Base-by-base conservation (phyloP, 1,140 invertebrate species). In the Lethocerus indicus region DNA sequence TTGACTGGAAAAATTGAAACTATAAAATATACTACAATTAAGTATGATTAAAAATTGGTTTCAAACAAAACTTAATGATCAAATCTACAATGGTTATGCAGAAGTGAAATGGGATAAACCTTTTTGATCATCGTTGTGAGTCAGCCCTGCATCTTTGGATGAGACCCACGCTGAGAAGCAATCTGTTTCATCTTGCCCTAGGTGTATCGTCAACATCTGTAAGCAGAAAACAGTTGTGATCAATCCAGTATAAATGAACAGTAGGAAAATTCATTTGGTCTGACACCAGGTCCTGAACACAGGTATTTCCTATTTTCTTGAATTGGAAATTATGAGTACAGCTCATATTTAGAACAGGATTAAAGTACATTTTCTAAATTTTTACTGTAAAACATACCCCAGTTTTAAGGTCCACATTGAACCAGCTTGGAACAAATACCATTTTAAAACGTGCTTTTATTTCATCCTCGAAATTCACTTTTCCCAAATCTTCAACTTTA, bases 361-460 rank as follows among this genome's bases (percentile, higher is more conserved):
- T n/a, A n/a, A n/a, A n/a, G n/a, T n/a, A n/a, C n/a, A n/a, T n/a
- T n/a, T n/a, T n/a, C n/a, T n/a, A n/a, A n/a, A n/a, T n/a, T n/a
- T n/a, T n/a, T n/a, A n/a, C n/a, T n/a, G n/a, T 26, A 42, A 43
- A 50, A 71, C 74, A 64, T 68, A 91, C 86, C 50, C 95, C 96
- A 52, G 92, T 97, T 71, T 98, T 98, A 5, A 98, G 74, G 71
- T 98, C 95, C 45, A 98, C 90, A 60, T 88, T 94, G 66, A 99
- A 99, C 96, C 96, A 99, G 70, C 90, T 96, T 36, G 96, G 96
- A 58, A 99, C 91, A 68, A 86, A 96, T 42, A 98, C 81, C 70
- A 85, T 83, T 71, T 93, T 91, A 54, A 85, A 89, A 56, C 86
- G 72, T 63, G 86, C 84, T 61, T 95, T 93, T 0, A 94, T 76